Base-by-base conservation (phyloP, 2,797 vertebrate species). In the Intellagama lesueurii region DNA sequence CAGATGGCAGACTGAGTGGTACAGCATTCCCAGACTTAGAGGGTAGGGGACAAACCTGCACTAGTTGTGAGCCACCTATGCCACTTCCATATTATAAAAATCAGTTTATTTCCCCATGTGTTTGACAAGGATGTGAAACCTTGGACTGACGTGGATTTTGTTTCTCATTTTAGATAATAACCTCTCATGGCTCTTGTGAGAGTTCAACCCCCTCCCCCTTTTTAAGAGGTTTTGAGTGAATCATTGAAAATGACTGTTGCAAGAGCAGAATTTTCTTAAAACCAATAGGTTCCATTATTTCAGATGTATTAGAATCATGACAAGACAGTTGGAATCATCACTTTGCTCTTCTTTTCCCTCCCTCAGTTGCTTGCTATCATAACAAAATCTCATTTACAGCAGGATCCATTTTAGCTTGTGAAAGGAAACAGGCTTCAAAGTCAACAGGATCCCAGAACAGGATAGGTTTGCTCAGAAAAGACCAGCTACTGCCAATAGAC, bases 401-500 rank as follows among this genome's bases (percentile, higher is more conserved):
- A 91, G 66, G 91, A 82, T 89, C 26, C 88, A 87, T 92, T 89
- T 75, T 87, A 94, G 56, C 68, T 94, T 35, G 44, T 86, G 47
- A 83, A 91, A 89, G 40, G 81, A 91, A 88, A 91, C 83, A 75
- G 24, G 86, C 87, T 89, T 26, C 1, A 90, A 83, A 88, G 88
- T 78, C 66, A 47, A 93, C 84, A 94, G 35, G 83, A 91, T 52
- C 81, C 90, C 87, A 76, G 77, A 94, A 70, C 92, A 52, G 72
- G 89, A 69, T 60, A 89, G 24, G 14, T 49, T 5, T 52, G n/a
- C 68, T 77, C 80, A 85, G 84, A 56, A 91, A 94, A 80, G 26
- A 90, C 30, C 82, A 92, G 93, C 79, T 66, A 91, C 78, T 93
- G 93, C 79, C 64, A 92, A 64, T 87, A 87, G 92, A 92, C 82